Evolutionary conservation across 2,888 invertebrate genomes (phyloP).

Genomic region (Andricus curvator): DNA sequence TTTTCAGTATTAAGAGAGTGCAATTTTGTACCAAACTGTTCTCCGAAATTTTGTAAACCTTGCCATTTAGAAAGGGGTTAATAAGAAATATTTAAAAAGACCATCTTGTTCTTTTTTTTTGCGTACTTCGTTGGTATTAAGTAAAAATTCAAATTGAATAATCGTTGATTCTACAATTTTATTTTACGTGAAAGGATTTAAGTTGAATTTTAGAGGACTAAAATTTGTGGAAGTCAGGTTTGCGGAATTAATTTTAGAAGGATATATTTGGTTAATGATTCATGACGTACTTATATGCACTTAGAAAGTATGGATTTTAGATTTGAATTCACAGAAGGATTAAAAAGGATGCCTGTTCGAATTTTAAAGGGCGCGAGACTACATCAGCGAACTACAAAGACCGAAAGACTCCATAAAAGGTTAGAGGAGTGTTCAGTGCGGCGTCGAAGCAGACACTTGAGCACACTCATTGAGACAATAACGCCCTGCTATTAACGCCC

Average conservation of each 20-base stretch:
- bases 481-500: conserved; percentile 64
- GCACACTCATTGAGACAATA: conserved; percentile 58
- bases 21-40: conserved; percentile 17
- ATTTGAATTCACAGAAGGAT: conserved; percentile 15
- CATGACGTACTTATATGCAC: background rate
- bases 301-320: background rate
- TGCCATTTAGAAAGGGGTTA: conserved; percentile 1
- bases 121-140: background rate
- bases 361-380: conserved; percentile 4
- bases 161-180: background rate
- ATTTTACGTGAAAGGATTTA: no score
- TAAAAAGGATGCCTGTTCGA: background rate
- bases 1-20: conserved; percentile 28
- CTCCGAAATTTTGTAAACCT: conserved; percentile 5
- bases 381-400: conserved; percentile 35
- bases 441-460: conserved; percentile 34
- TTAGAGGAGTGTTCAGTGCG: conserved; percentile 12
- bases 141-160: background rate
- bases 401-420: background rate
- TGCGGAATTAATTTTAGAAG: background rate
- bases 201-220: no score
- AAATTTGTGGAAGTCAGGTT: background rate
- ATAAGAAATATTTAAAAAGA: background rate
- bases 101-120: background rate
- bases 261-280: background rate